Percentiles rank a stretch among this genome's conserved stretches.
These are phyloP conservation scores for Ceriagrion tenellum DNA, from an alignment of 2,888 invertebrate species.

Conservation along the genomic window DNA sequence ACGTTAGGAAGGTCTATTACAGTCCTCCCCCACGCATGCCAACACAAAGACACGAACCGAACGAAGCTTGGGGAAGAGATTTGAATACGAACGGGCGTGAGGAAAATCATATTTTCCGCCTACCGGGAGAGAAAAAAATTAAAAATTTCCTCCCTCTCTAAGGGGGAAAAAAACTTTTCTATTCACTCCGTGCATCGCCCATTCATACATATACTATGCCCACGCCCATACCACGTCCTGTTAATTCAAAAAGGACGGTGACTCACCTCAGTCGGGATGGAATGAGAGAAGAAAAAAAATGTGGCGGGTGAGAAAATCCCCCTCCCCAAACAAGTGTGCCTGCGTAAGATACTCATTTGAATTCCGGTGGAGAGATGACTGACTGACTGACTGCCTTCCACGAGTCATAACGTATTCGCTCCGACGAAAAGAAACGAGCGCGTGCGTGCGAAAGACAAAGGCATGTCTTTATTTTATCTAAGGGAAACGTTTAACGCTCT, in stretches of 20 bases:
- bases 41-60: too few relatives aligned
- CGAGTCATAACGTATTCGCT: neutral
- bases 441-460: neutral
- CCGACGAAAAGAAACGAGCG: neutral
- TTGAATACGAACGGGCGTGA: neutral
- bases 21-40: too few relatives aligned
- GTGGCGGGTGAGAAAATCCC: neutral
- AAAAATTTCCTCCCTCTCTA: too few relatives aligned
- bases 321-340: neutral
- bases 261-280: neutral
- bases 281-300: too few relatives aligned
- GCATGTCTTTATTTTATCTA: neutral
- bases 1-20: neutral
- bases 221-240: neutral
- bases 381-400: neutral
- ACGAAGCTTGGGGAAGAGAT: neutral
- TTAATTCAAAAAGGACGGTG: conserved; percentile 10
- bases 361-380: neutral
- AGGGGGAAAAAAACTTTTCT: neutral
- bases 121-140: too few relatives aligned
- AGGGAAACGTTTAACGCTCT: neutral
- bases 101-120: neutral
- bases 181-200: neutral
- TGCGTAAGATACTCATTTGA: conserved; percentile 9
- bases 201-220: neutral